A percentile compares a stretch with the other conserved stretches of the same genome.
These are phyloP conservation scores for Drosophila setifemur DNA, from an alignment of 1,140 invertebrate species.

Conservation along the genomic window DNA sequence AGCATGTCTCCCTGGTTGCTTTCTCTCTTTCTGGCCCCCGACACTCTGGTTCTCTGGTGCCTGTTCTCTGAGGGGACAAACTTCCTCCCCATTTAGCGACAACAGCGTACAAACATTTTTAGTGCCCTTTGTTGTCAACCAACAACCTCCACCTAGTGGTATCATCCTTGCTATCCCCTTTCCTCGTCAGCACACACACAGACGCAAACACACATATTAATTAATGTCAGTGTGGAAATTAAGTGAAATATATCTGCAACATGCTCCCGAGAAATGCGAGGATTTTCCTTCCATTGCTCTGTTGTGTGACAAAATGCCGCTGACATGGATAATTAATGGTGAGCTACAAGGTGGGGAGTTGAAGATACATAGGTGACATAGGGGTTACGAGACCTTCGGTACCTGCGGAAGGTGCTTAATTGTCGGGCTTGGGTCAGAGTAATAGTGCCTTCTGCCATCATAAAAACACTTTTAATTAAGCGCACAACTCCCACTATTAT, in stretches of 20 bases:
- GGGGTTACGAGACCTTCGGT: slow-evolving; percentile 9
- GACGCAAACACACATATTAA: slow-evolving; percentile 53
- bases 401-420: slow-evolving; percentile 52
- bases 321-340: slow-evolving; percentile 79
- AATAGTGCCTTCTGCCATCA: background rate
- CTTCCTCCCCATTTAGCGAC: slow-evolving; percentile 26
- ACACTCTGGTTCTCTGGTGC: background rate
- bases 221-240: slow-evolving; percentile 77
- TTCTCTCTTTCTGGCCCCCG: too few relatives aligned
- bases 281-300: slow-evolving; percentile 45
- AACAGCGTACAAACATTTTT: slow-evolving; percentile 59
- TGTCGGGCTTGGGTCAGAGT: slow-evolving; percentile 33
- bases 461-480: slow-evolving; percentile 21
- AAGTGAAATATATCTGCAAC: slow-evolving; percentile 78
- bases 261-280: slow-evolving; percentile 62
- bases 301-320: slow-evolving; percentile 77
- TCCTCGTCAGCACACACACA: background rate
- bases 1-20: slow-evolving; percentile 26
- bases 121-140: slow-evolving; percentile 58
- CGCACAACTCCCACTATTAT: slow-evolving; percentile 1
- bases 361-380: slow-evolving; percentile 5
- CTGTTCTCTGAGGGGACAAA: background rate
- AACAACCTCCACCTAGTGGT: slow-evolving; percentile 29
- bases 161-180: background rate
- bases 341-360: slow-evolving; percentile 39